Evolutionary conservation across 2,888 invertebrate genomes (phyloP), one percentile per base, ranked within the genome.

Genomic region (Lepidocyrtinus sp.): DNA sequence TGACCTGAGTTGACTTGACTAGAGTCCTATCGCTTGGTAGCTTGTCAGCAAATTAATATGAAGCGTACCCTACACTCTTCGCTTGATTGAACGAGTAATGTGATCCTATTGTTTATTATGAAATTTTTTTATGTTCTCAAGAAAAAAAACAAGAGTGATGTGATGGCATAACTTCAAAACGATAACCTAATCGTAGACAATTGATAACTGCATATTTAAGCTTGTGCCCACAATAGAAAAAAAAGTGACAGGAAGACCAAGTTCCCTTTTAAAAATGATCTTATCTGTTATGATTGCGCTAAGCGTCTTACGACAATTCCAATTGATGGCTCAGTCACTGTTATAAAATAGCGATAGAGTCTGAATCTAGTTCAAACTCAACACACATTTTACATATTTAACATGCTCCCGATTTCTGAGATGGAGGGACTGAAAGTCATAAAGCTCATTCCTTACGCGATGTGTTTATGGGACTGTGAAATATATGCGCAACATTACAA

Each of bases 181-280:
- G 50, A 50, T 50, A 50, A 50, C 50, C 12, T 50, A 50, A n/a
- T n/a, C n/a, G n/a, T n/a, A n/a, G n/a, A n/a, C n/a, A n/a, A 50
- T 50, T 50, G 2, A 50, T 50, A 50, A 50, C 17, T 50, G 50
- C n/a, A n/a, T n/a, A n/a, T n/a, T n/a, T n/a, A n/a, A n/a, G n/a
- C n/a, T n/a, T n/a, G n/a, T n/a, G n/a, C n/a, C n/a, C n/a, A 50
- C 50, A 50, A 50, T 50, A 36, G 36, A 36, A 36, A 36, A 50
- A 67, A 79, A 78, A 79, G 79, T 73, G 74, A 79, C 68, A 69
- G 74, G 79, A 69, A 79, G 72, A 77, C 61, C 72, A 55, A 61
- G 46, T 62, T 55, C 50, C 25, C 24, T 55, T 12, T 50, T 50
- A 50, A 36, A 36, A 50, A 50, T 50, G 50, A 50, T 50, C 50